Evolutionary conservation across 2,888 invertebrate genomes (phyloP), one percentile per base, ranked within the genome.

Genomic region (Ophraella communa): DNA sequence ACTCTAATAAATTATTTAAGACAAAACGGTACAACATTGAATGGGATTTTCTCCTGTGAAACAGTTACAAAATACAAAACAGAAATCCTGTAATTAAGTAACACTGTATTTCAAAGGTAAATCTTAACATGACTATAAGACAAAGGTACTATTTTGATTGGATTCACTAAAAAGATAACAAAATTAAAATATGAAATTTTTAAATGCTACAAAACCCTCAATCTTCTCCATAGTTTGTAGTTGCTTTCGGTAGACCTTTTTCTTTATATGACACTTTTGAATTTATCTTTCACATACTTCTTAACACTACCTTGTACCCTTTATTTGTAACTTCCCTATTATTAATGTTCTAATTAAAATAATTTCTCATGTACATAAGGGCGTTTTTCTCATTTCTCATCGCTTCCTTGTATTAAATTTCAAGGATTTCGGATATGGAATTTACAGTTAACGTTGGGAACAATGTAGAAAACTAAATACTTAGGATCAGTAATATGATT

Each of bases 331-430:
- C 47, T 47, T 11, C 57, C 33, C 4, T 7, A 30, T 57, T 57
- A 57, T 57, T 57, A 57, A 57, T 57, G 57, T 23, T 21, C 47
- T 47, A 57, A 56, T 56, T 56, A 56, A 45, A 56, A 44, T 56
- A 45, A 45, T 56, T 56, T 45, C 56, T 56, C 44, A 56, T 44
- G 44, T 18, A 18, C 30, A n/a, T 56, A 45, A 56, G 45, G 45
- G 56, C 3, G 18, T 3, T 11, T 42, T 20, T 56, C 45, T 27
- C 44, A 18, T 44, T 30, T 14, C 18, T 27, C 17, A 27, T 18
- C 20, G 14, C 11, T 47, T 20, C 4, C 21, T 5, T 14, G 21
- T 21, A n/a, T n/a, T 14, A n/a, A 11, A 21, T n/a, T 23, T 11
- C 17, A 27, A 8, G 27, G 14, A 14, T 35, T n/a, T 4, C n/a